Evolutionary conservation across 2,797 vertebrate species (phyloP).

Genomic region (Xenops minutus): DNA sequence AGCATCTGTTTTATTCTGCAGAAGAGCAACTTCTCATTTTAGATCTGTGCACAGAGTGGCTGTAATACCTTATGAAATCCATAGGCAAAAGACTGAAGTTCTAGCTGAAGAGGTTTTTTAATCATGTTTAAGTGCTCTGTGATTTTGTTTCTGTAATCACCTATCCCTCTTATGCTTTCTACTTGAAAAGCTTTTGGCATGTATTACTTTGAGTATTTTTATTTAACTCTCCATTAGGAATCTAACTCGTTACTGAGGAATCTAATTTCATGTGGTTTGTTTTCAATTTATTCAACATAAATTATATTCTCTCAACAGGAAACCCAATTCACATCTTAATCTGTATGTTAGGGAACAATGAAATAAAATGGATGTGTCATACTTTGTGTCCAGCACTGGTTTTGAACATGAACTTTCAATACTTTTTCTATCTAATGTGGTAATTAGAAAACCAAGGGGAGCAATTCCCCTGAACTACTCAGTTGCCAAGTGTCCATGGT

Average conservation of each 20-base stretch:
- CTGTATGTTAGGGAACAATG: neutral
- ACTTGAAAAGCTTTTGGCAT: slow-evolving; percentile 9
- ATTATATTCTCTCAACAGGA: neutral
- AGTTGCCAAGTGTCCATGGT: neutral
- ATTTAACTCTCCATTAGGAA: slow-evolving; percentile 26
- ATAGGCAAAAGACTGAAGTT: neutral
- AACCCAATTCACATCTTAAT: neutral
- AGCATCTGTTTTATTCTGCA: neutral
- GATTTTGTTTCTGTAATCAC: neutral
- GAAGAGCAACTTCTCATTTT: neutral
- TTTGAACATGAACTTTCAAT: neutral
- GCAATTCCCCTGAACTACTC: neutral
- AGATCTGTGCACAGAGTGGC: neutral
- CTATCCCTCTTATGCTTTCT: neutral
- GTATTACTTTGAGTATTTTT: slow-evolving; percentile 1
- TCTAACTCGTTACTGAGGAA: neutral
- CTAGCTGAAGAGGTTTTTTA: neutral
- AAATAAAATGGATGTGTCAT: neutral
- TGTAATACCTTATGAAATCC: neutral
- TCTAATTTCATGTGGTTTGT: neutral
- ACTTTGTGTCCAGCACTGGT: neutral
- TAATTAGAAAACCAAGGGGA: neutral
- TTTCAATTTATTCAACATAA: slow-evolving; percentile 31
- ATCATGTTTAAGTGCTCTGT: slow-evolving; percentile 2
- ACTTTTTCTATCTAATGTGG: neutral